Evolutionary conservation across 2,797 vertebrate genomes (phyloP).

Genomic region (Myotis findleyi): DNA sequence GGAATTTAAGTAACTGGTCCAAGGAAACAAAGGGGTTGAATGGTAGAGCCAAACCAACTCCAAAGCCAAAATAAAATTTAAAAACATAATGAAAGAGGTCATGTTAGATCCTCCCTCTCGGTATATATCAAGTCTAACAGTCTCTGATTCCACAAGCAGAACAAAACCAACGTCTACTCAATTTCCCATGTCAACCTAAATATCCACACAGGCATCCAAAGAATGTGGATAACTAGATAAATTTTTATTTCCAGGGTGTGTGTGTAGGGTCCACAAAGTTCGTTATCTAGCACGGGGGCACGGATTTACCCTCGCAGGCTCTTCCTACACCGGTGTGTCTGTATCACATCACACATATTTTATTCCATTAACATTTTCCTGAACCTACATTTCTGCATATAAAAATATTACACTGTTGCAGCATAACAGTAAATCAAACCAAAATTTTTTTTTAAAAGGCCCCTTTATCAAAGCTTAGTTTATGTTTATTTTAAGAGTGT

Average conservation of each 20-base stretch:
- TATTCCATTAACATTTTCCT: constrained; percentile 55
- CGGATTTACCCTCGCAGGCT: background rate
- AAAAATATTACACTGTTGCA: constrained; percentile 70
- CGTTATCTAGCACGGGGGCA: background rate
- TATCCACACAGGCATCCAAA: background rate
- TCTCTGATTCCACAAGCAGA: background rate
- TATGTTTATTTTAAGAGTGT: constrained; percentile 83
- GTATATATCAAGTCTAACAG: background rate
- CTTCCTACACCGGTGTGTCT: background rate
- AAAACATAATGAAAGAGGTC: constrained; percentile 14
- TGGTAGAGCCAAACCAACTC: background rate
- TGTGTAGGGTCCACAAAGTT: background rate
- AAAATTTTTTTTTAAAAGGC: constrained; percentile 16
- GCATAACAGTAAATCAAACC: constrained; percentile 73
- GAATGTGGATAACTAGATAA: background rate
- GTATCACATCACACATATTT: background rate
- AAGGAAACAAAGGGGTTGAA: background rate
- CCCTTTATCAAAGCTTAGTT: constrained; percentile 81
- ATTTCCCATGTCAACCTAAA: background rate
- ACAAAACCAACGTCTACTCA: background rate
- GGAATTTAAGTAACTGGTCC: background rate
- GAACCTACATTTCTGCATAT: constrained; percentile 61
- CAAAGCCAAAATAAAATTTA: background rate
- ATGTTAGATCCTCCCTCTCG: background rate
- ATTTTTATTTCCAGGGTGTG: background rate